phyloP scores from a whole-genome alignment of 2,797 vertebrate species.

The Pseudochromis fuscus region DNA sequence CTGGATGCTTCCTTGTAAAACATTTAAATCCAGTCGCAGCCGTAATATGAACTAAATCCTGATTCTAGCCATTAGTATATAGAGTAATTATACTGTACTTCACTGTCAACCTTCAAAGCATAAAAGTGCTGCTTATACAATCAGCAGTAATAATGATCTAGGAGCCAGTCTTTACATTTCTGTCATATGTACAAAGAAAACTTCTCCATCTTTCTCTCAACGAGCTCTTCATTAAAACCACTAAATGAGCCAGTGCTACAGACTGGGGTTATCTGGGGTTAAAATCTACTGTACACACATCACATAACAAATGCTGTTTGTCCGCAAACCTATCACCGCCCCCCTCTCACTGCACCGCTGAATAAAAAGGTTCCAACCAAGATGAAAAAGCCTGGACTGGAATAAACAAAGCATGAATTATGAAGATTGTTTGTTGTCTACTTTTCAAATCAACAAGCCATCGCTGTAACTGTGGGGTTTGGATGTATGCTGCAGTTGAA shows the following conservation, averaged over 20 bases:
- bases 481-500: constrained; percentile 18
- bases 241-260: not conserved
- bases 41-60: no score
- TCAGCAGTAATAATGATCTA: no score
- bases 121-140: no score
- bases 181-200: no score
- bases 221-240: not conserved
- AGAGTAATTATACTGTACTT: no score
- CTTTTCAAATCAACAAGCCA: constrained; percentile 28
- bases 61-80: no score
- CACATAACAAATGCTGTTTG: constrained; percentile 53
- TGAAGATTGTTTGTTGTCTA: constrained; percentile 39
- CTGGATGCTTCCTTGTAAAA: no score
- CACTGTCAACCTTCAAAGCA: no score
- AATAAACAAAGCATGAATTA: constrained; percentile 57
- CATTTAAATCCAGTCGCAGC: no score
- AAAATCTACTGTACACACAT: constrained; percentile 29
- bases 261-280: constrained; percentile 25
- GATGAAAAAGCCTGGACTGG: constrained; percentile 37
- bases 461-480: constrained; percentile 31
- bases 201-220: not conserved
- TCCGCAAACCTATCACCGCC: constrained; percentile 11
- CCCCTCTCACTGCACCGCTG: constrained; percentile 9
- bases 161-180: not conserved
- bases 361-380: constrained; percentile 36